Evolutionary conservation across 2,113 vertebrate genomes (phyloP).

Genomic region (Nothobranchius kuhntae): DNA sequence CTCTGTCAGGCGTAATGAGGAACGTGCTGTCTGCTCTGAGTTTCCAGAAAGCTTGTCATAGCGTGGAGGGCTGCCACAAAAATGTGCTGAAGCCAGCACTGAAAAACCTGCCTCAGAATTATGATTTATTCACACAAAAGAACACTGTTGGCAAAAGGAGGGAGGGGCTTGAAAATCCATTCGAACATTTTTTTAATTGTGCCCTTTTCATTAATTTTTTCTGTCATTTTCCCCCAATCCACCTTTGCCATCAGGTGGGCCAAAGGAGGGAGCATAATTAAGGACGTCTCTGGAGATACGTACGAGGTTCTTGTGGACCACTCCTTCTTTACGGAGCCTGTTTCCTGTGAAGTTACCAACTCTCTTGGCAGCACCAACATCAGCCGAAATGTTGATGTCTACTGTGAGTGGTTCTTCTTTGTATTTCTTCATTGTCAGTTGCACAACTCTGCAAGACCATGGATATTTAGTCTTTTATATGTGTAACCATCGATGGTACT

Average conservation of each 20-base stretch:
- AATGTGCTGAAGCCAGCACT: conserved; percentile 75
- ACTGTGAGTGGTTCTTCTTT: conserved; percentile 84
- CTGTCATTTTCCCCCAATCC: conserved; percentile 15
- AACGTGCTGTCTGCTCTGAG: conserved; percentile 66
- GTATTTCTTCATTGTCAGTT: conserved; percentile 4
- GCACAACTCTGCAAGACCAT: background rate
- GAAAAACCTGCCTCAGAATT: conserved; percentile 58
- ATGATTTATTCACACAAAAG: conserved; percentile 74
- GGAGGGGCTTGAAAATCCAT: conserved; percentile 31
- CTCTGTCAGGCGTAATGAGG: conserved; percentile 63
- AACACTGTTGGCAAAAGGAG: conserved; percentile 46
- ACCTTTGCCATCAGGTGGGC: conserved; percentile 86
- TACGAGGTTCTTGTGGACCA: conserved; percentile 94
- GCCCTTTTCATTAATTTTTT: conserved; percentile 23
- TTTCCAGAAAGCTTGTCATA: conserved; percentile 67
- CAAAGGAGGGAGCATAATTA: conserved; percentile 92
- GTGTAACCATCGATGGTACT: too few species aligned
- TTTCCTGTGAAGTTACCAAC: conserved; percentile 98
- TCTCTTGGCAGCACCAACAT: conserved; percentile 95
- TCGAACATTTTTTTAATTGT: conserved; percentile 24
- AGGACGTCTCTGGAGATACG: conserved; percentile 89
- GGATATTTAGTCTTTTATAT: too few species aligned
- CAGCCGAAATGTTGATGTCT: conserved; percentile 95
- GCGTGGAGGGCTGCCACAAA: conserved; percentile 63
- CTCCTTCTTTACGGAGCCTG: conserved; percentile 92